Conservation (phyloP, 2,113 vertebrate genomes). For the Nesogale talazaci region DNA sequence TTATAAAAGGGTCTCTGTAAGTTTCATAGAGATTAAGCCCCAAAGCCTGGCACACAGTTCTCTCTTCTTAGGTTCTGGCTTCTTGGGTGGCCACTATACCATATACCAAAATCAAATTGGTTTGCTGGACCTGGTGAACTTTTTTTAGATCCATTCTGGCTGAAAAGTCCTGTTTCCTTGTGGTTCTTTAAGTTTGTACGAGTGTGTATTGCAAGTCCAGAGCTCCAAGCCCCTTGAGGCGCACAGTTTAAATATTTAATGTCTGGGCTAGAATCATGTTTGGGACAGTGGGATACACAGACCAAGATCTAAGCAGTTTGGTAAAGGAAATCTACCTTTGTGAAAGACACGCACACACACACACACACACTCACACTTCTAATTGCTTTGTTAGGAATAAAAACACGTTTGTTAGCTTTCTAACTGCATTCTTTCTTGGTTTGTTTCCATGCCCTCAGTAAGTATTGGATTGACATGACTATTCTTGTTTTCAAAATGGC, state of each 20-base stretch:
- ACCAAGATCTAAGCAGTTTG: constrained; percentile 11
- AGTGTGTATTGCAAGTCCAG: neutral
- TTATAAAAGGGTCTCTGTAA: constrained; percentile 24
- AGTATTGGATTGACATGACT: constrained; percentile 45
- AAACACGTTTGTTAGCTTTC: constrained; percentile 32
- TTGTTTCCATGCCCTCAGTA: constrained; percentile 37
- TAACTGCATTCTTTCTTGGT: neutral
- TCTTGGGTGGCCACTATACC: constrained; percentile 1
- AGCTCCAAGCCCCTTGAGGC: constrained; percentile 22
- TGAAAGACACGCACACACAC: neutral
- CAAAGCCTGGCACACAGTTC: neutral
- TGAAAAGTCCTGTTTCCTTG: constrained; percentile 31
- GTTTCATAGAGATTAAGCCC: constrained; percentile 27
- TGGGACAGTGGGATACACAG: constrained; percentile 30
- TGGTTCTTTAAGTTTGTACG: constrained; percentile 32
- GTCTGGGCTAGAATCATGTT: constrained; percentile 9
- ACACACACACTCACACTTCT: neutral
- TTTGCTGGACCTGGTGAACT: neutral
- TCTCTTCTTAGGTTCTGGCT: neutral
- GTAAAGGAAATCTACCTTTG: constrained; percentile 36
- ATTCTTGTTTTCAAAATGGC: neutral
- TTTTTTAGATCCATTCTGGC: constrained; percentile 6
- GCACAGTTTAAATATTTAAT: constrained; percentile 56
- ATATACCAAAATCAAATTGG: neutral
- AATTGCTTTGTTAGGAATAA: constrained; percentile 38